phyloP scores from a whole-genome alignment of 2,888 invertebrate species.

The Drosophila differens region DNA sequence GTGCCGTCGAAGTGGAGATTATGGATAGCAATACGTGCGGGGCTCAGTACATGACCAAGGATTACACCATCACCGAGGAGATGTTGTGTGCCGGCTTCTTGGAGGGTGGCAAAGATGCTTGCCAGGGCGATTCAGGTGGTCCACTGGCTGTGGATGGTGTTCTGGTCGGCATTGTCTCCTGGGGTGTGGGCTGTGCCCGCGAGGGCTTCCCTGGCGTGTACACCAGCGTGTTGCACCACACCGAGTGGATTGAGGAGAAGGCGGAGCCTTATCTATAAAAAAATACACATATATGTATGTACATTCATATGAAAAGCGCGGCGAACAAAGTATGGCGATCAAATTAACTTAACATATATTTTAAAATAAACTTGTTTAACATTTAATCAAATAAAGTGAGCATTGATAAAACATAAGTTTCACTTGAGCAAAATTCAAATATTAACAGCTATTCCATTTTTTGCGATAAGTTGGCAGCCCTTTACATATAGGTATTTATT shows the following conservation, averaged over 20 bases:
- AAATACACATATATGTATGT: not conserved
- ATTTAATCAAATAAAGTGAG: slow-evolving; percentile 12
- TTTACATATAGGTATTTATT: not conserved
- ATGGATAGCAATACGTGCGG: slow-evolving; percentile 85
- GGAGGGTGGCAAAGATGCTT: slow-evolving; percentile 77
- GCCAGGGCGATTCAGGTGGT: slow-evolving; percentile 83
- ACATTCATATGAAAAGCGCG: slow-evolving; percentile 36
- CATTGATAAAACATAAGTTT: slow-evolving; percentile 23
- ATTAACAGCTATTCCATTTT: not conserved
- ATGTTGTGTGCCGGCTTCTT: slow-evolving; percentile 81
- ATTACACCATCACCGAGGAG: slow-evolving; percentile 70
- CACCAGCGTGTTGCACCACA: slow-evolving; percentile 66
- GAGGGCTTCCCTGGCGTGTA: slow-evolving; percentile 81
- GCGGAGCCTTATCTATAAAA: slow-evolving; percentile 64
- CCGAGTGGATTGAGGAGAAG: slow-evolving; percentile 69
- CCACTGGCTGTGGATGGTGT: slow-evolving; percentile 73
- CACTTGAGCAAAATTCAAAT: not conserved
- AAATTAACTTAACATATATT: slow-evolving; percentile 17
- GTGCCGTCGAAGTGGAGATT: slow-evolving; percentile 86
- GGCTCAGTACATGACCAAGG: slow-evolving; percentile 84
- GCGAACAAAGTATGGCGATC: slow-evolving; percentile 48
- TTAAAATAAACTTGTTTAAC: not conserved
- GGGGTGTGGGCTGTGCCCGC: slow-evolving; percentile 82
- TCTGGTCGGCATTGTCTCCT: slow-evolving; percentile 81
- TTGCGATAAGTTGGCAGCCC: slow-evolving; percentile 26